phyloP scores from a whole-genome alignment of 2,113 vertebrate species.

The Amphiprion ocellaris region DNA sequence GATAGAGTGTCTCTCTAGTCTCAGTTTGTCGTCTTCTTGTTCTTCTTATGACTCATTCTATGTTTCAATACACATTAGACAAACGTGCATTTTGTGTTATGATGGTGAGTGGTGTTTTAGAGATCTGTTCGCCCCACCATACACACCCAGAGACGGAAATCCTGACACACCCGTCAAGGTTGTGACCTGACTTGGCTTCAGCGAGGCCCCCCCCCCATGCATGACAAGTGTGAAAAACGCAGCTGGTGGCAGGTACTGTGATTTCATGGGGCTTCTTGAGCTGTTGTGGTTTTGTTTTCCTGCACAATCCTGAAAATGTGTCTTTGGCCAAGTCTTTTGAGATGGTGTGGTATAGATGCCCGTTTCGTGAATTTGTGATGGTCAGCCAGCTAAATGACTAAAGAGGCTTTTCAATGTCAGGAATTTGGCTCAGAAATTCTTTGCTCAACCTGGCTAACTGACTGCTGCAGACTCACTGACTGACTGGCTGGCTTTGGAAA shows the following conservation, averaged over 20 bases:
- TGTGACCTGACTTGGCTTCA: constrained; percentile 30
- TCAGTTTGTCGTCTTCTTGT: neutral
- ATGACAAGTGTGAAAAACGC: constrained; percentile 22
- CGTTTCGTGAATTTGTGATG: constrained; percentile 7
- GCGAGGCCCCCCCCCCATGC: neutral
- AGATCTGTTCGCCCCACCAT: constrained; percentile 5
- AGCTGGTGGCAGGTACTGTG: neutral
- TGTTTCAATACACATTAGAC: neutral
- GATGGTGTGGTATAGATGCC: neutral
- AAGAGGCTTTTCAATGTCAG: constrained; percentile 17
- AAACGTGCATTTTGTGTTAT: neutral
- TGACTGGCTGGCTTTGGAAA: constrained; percentile 54
- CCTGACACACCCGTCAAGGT: constrained; percentile 28
- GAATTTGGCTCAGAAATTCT: constrained; percentile 43
- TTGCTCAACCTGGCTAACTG: constrained; percentile 40
- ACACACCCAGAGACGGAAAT: constrained; percentile 26
- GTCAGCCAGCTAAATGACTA: neutral
- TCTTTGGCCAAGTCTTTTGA: neutral
- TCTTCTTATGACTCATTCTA: neutral
- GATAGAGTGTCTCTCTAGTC: too few species aligned
- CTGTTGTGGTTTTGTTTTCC: constrained; percentile 5
- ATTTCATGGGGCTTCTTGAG: neutral
- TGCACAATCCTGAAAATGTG: neutral
- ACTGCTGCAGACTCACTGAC: constrained; percentile 25
- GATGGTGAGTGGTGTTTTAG: neutral